phyloP scores from a whole-genome alignment of 2,797 vertebrate genomes.

The Micromesistius poutassou region DNA sequence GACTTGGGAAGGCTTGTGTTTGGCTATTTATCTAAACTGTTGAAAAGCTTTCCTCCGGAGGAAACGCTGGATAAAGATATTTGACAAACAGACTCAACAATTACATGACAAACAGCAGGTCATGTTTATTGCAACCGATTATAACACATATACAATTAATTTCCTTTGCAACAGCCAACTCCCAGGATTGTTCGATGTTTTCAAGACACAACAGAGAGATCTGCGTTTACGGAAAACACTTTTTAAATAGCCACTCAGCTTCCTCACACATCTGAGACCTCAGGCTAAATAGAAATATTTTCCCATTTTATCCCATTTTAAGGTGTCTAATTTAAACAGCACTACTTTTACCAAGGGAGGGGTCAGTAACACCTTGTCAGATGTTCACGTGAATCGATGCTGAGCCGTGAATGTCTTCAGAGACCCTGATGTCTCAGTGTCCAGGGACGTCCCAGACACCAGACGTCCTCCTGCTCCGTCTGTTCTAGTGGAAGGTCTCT shows the following conservation, averaged over 20 bases:
- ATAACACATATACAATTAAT: constrained; percentile 43
- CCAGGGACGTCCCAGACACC: no score
- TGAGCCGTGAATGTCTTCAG: not conserved
- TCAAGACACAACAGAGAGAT: constrained; percentile 7
- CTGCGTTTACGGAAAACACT: not conserved
- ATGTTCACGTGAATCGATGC: not conserved
- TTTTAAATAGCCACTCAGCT: not conserved
- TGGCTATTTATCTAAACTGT: constrained; percentile 60
- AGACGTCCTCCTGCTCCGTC: no score
- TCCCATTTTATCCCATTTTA: not conserved
- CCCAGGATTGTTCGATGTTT: constrained; percentile 23
- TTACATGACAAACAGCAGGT: constrained; percentile 38
- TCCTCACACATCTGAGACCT: not conserved
- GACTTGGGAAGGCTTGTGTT: constrained; percentile 54
- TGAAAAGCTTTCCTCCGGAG: constrained; percentile 49
- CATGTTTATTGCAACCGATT: constrained; percentile 38
- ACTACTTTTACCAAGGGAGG: not conserved
- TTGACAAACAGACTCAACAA: constrained; percentile 51
- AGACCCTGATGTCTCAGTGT: not conserved
- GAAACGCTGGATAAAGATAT: constrained; percentile 42
- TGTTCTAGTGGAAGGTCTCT: no score
- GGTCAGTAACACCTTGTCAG: not conserved
- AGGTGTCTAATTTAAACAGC: not conserved
- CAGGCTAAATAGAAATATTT: not conserved
- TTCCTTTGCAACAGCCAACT: constrained; percentile 43